Percentiles rank a stretch among this genome's conserved stretches.
These are phyloP conservation scores for Heliconius nattereri DNA, from an alignment of 1,140 invertebrate genomes.

Conservation along the genomic window DNA sequence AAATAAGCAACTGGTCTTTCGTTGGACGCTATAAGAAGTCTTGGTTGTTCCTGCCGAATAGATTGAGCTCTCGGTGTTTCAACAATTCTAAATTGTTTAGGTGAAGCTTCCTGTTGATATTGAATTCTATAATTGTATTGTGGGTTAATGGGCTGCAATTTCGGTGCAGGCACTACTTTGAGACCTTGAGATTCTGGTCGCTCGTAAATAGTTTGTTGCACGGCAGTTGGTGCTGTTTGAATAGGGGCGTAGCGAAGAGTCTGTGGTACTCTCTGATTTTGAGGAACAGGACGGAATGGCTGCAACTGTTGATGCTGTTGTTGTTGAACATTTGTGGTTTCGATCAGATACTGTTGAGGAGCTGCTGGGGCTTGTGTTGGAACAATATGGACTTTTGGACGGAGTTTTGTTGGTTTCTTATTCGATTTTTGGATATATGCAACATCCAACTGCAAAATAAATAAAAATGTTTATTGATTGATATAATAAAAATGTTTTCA, in stretches of 20 bases:
- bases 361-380: constrained; percentile 56
- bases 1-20: constrained; percentile 72
- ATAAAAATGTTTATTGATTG: neutral
- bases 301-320: constrained; percentile 47
- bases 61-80: constrained; percentile 59
- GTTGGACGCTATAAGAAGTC: constrained; percentile 47
- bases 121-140: constrained; percentile 64
- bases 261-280: constrained; percentile 61
- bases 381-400: constrained; percentile 57
- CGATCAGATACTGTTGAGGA: constrained; percentile 75
- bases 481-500: neutral
- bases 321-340: constrained; percentile 73
- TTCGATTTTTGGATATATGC: constrained; percentile 66
- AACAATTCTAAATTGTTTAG: constrained; percentile 68
- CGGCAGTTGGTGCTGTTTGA: constrained; percentile 50
- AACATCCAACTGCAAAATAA: constrained; percentile 59
- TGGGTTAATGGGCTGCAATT: constrained; percentile 58
- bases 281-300: constrained; percentile 46
- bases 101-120: constrained; percentile 66
- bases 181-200: constrained; percentile 70
- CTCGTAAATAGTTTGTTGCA: constrained; percentile 63
- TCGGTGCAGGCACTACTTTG: constrained; percentile 69
- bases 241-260: constrained; percentile 66
- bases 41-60: constrained; percentile 59
- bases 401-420: constrained; percentile 71